Base-by-base conservation (phyloP, 1,140 invertebrate genomes). In the Diabrotica virgifera region DNA sequence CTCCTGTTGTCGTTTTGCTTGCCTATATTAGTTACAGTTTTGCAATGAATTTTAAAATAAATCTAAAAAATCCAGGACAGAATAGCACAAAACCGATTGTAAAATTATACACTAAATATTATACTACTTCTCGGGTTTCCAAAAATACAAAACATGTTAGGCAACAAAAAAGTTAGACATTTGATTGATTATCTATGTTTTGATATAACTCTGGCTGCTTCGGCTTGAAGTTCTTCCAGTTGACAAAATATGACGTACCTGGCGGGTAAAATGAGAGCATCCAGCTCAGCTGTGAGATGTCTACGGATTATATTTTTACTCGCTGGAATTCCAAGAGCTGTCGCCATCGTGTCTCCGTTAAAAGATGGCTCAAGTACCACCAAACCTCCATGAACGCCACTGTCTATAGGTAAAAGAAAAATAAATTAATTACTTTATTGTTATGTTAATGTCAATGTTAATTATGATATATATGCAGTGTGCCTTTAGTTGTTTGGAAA, bases 281-380 rank as follows among this genome's bases (percentile, higher is more conserved):
- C 94, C 65, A 96, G 85, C 83, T 97, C 94, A 24, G 93, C 90
- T 59, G 89, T 87, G 36, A 97, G 85, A 82, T 97, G 95, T 74
- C 94, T 84, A 74, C 94, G 83, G 65, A 97, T 94, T 79, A 96
- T 96, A 76, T 93, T 94, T 77, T 96, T 95, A 5, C 93, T 93
- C 6, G 93, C 91, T 37, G 94, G 94, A 73, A 97, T 96, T 59
- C 93, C 94, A 46, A 97, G 80, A 8, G 93, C 93, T 12, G 93
- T 93, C 46, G 95, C 94, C 88, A 97, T 94, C 51, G 93, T 95
- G 77, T 97, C 95, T 36, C 94, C 92, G 61, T 90, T 95, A 80
- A 97, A 96, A 2, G 92, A 93, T 12, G 93, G 91, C 76, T 97
- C 95, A 70, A 97, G 79, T 40, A 96, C 94, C 13, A 96, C 92